phyloP scores from a whole-genome alignment of 2,888 invertebrate genomes.

The Euzophera pinguis region DNA sequence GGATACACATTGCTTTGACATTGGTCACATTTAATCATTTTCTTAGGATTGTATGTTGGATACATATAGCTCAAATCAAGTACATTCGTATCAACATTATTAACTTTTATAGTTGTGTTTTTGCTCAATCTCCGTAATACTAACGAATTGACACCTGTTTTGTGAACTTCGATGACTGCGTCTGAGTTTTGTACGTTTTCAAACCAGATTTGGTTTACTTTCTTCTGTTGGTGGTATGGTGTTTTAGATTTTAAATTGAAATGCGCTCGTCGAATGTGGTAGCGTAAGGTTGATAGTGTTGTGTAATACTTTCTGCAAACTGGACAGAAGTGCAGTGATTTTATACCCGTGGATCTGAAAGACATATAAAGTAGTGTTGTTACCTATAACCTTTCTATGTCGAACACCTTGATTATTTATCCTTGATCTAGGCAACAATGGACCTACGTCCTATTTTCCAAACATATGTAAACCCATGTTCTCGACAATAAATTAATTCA shows the following conservation, averaged over 20 bases:
- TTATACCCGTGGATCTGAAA: background rate
- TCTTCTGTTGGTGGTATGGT: constrained; percentile 33
- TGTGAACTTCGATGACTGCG: constrained; percentile 45
- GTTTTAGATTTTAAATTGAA: constrained; percentile 39
- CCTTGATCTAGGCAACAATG: too few species aligned
- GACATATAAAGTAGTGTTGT: too few species aligned
- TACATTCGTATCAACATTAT: constrained; percentile 21
- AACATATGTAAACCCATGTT: too few species aligned
- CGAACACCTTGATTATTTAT: too few species aligned
- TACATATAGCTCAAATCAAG: constrained; percentile 36
- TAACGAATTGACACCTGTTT: constrained; percentile 35
- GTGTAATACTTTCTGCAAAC: constrained; percentile 35
- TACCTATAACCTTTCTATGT: too few species aligned
- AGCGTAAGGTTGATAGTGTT: constrained; percentile 25
- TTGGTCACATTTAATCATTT: background rate
- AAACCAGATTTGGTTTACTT: constrained; percentile 52
- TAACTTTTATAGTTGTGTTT: constrained; percentile 28
- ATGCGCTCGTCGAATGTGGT: constrained; percentile 30
- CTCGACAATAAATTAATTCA: too few species aligned
- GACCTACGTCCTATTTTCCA: too few species aligned
- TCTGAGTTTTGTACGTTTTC: constrained; percentile 48
- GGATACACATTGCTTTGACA: background rate
- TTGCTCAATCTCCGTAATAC: constrained; percentile 36
- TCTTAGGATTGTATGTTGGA: constrained; percentile 17
- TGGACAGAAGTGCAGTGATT: constrained; percentile 24